These are phyloP conservation scores for Hipposideros armiger DNA, from an alignment of 2,113 vertebrate species.

Conservation along the genomic window DNA sequence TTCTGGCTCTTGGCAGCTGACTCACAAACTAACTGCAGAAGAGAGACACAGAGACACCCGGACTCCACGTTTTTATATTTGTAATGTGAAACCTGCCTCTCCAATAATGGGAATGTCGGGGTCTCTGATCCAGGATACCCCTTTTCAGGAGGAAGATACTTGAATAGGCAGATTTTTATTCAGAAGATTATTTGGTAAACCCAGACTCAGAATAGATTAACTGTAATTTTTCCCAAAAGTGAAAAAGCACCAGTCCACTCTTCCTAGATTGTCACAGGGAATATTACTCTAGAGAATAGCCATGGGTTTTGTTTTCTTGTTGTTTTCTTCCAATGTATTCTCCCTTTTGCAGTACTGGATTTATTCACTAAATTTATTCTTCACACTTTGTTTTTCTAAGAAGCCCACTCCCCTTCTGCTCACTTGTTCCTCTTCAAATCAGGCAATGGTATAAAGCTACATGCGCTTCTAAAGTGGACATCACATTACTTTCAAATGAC, in stretches of 20 bases:
- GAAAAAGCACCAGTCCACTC: not conserved
- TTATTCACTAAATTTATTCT: not conserved
- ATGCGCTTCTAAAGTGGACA: not conserved
- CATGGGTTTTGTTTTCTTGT: not conserved
- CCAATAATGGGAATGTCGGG: not conserved
- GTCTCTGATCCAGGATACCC: not conserved
- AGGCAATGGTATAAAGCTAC: not conserved
- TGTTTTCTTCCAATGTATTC: not conserved
- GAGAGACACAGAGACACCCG: not conserved
- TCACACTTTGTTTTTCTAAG: not conserved
- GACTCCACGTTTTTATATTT: not conserved
- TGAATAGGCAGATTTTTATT: not conserved
- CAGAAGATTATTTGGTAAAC: not conserved
- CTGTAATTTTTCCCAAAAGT: not conserved
- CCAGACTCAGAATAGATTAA: not conserved
- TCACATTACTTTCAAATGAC: not conserved
- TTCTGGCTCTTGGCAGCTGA: not conserved
- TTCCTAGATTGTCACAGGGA: not conserved
- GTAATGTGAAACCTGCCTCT: not conserved
- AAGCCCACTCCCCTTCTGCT: not conserved
- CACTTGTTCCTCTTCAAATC: not conserved
- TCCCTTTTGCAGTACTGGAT: not conserved
- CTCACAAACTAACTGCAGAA: not conserved
- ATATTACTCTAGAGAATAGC: not conserved
- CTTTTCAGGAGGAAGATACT: not conserved